phyloP scores from a whole-genome alignment of 2,797 vertebrate species.

The Sphenodon punctatus region DNA sequence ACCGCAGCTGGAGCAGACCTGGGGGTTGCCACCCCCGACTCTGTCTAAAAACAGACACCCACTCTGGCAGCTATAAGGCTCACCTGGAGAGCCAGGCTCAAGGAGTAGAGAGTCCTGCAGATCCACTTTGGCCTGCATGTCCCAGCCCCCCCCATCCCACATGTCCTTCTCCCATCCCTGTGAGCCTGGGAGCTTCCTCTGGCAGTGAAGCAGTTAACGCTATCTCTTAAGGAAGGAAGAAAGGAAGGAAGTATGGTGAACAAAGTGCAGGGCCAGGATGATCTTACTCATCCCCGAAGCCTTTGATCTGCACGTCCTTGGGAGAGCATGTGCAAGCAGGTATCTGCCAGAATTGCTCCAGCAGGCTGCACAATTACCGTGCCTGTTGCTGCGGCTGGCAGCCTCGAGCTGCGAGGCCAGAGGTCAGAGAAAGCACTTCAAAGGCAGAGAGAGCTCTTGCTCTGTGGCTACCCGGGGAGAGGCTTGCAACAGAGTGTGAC shows the following conservation, averaged over 20 bases:
- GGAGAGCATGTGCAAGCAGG: conserved; percentile 59
- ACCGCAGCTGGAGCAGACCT: no score
- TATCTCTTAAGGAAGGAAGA: conserved; percentile 30
- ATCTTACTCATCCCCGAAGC: conserved; percentile 41
- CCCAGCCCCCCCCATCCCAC: no score
- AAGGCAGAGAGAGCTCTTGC: rapidly evolving
- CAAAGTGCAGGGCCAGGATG: conserved; percentile 35
- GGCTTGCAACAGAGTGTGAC: background rate
- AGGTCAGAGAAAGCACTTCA: conserved; percentile 30
- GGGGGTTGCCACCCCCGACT: no score
- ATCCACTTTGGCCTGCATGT: no score
- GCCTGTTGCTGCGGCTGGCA: no score
- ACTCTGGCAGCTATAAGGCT: no score
- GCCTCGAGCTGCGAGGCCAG: conserved; percentile 29
- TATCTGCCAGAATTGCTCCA: conserved; percentile 50
- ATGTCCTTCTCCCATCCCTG: no score
- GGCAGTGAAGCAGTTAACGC: conserved; percentile 65
- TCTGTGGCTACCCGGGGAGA: background rate
- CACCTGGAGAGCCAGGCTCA: no score
- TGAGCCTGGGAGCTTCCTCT: no score
- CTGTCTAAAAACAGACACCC: no score
- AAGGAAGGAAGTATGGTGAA: conserved; percentile 22
- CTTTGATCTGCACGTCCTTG: conserved; percentile 63
- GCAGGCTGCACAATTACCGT: conserved; percentile 12
- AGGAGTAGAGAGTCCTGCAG: no score